A percentile compares a stretch with the other conserved stretches of the same genome.
phyloP scores from a whole-genome alignment of 1,140 invertebrate genomes.

The Orius laevigatus region DNA sequence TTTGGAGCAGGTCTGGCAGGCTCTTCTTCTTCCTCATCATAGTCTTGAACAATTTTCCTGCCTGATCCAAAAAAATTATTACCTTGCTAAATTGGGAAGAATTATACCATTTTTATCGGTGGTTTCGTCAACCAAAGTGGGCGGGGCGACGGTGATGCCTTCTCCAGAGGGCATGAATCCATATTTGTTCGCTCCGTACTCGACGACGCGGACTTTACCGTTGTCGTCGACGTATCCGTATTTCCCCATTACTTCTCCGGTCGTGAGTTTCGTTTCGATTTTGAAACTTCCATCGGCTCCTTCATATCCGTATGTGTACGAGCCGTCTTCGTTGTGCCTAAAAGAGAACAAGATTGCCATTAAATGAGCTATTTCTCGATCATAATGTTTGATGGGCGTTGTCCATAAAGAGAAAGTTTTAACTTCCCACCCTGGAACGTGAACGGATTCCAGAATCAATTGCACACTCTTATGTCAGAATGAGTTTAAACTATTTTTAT shows the following conservation, averaged over 20 bases:
- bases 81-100: constrained; percentile 23
- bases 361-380: not conserved
- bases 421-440: not conserved
- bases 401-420: not conserved
- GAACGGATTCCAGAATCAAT: not conserved
- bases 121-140: constrained; percentile 54
- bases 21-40: constrained; percentile 24
- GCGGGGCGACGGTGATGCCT: constrained; percentile 65
- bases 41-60: constrained; percentile 17
- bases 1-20: constrained; percentile 10
- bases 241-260: constrained; percentile 65
- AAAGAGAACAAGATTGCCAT: constrained; percentile 19
- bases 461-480: not conserved
- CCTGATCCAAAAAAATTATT: constrained; percentile 24
- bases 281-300: constrained; percentile 71
- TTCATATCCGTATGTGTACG: constrained; percentile 75
- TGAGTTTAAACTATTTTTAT: not conserved
- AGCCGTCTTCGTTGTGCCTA: constrained; percentile 70
- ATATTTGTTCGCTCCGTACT: constrained; percentile 72
- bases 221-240: constrained; percentile 73
- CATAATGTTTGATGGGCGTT: not conserved
- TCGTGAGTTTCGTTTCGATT: constrained; percentile 63
- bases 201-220: constrained; percentile 63
- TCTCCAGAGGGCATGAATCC: constrained; percentile 76
- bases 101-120: constrained; percentile 17